phyloP scores from a whole-genome alignment of 2,888 invertebrate genomes.

The Brachyptera putata region DNA sequence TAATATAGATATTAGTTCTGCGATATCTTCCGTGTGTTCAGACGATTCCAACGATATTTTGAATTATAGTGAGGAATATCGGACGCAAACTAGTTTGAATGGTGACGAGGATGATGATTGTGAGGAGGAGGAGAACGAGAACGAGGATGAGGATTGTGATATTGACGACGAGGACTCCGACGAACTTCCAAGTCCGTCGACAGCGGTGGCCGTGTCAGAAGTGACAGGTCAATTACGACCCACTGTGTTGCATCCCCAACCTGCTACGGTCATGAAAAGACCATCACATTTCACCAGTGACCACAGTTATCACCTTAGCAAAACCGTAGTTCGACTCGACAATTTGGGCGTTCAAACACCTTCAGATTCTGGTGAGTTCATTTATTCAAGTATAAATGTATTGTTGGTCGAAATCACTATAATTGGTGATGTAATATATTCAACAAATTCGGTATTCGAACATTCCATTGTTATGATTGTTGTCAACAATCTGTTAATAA shows the following conservation, averaged over 20 bases:
- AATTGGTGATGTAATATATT: background rate
- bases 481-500: background rate
- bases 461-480: background rate
- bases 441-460: too few species aligned
- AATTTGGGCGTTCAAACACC: slow-evolving; percentile 79
- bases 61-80: slow-evolving; percentile 3
- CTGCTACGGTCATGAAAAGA: slow-evolving; percentile 34
- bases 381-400: too few species aligned
- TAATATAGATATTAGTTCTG: slow-evolving; percentile 19
- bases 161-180: background rate
- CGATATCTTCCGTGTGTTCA: slow-evolving; percentile 10
- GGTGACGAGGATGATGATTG: slow-evolving; percentile 35
- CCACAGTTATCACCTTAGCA: slow-evolving; percentile 63
- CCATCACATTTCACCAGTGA: slow-evolving; percentile 44
- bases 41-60: slow-evolving; percentile 5
- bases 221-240: slow-evolving; percentile 41
- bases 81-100: background rate
- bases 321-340: slow-evolving; percentile 51
- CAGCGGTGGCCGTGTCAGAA: slow-evolving; percentile 39
- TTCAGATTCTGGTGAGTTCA: slow-evolving; percentile 79
- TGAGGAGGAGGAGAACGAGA: slow-evolving; percentile 38
- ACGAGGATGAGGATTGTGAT: slow-evolving; percentile 36
- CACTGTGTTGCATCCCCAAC: slow-evolving; percentile 27
- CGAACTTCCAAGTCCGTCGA: slow-evolving; percentile 13
- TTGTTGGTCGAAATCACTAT: too few species aligned